Percentiles rank a stretch among this genome's conserved stretches.
phyloP scores from a whole-genome alignment of 2,797 vertebrate species.

The Xenentodon cancila region DNA sequence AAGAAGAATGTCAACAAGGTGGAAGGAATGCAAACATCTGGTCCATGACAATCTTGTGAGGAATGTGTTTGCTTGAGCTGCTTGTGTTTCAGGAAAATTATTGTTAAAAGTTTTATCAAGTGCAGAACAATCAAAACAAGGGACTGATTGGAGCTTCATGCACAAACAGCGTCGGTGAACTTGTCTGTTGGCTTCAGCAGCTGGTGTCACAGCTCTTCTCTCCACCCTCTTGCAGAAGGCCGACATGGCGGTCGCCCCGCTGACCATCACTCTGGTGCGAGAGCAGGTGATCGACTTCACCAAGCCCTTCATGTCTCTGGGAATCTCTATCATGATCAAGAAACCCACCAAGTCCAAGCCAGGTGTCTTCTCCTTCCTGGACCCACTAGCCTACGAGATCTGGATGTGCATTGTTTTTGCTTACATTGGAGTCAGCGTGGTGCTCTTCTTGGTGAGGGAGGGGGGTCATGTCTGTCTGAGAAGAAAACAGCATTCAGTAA shows the following conservation, averaged over 20 bases:
- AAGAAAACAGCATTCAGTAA: no score
- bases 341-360: conserved; percentile 98
- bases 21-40: no score
- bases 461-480: no score
- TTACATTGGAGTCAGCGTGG: conserved; percentile 97
- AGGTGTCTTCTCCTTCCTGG: conserved; percentile 64
- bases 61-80: no score
- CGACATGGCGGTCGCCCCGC: conserved; percentile 93
- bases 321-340: conserved; percentile 98
- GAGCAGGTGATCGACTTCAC: conserved; percentile 99
- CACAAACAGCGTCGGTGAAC: no score
- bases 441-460: conserved; percentile 89
- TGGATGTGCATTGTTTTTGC: conserved; percentile 99
- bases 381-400: conserved; percentile 96
- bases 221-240: conserved; percentile 84
- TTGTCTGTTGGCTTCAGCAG: no score
- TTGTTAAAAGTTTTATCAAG: no score
- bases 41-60: no score
- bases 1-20: no score
- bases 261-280: conserved; percentile 96
- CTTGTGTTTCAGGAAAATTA: no score
- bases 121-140: no score
- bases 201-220: background rate
- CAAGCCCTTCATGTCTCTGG: conserved; percentile 97
- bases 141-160: no score